phyloP scores from a whole-genome alignment of 2,888 invertebrate genomes.

The Diaprepes abbreviatus region DNA sequence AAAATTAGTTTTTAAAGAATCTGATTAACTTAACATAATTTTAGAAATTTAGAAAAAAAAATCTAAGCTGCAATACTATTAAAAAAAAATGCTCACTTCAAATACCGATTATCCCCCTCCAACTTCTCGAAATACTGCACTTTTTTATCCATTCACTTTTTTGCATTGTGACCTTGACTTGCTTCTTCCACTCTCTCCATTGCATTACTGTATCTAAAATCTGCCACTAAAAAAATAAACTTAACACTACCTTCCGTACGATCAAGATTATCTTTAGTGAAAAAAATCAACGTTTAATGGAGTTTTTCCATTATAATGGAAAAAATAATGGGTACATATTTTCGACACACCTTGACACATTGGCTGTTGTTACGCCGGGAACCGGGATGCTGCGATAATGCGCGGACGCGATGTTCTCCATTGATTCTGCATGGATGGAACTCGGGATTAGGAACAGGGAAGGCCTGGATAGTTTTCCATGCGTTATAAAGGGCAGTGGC shows the following conservation, averaged over 20 bases:
- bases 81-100: not conserved
- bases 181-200: constrained; percentile 18
- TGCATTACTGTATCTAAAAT: not conserved
- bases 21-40: too few species aligned
- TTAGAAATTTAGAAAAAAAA: too few species aligned
- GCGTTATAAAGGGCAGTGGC: not conserved
- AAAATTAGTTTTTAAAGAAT: too few species aligned
- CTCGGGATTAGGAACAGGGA: constrained; percentile 23
- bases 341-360: constrained; percentile 41
- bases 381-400: constrained; percentile 55
- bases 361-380: constrained; percentile 12
- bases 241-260: not conserved
- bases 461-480: constrained; percentile 15
- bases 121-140: not conserved
- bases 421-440: constrained; percentile 60
- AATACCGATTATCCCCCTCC: not conserved
- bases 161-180: constrained; percentile 39
- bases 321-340: constrained; percentile 20
- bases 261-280: not conserved
- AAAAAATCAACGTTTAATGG: not conserved
- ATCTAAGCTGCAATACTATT: too few species aligned
- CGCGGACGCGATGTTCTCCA: constrained; percentile 63
- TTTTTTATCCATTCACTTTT: constrained; percentile 24
- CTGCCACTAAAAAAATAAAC: not conserved
- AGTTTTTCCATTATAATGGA: constrained; percentile 20